Conservation (phyloP, 2,888 invertebrate species). For the Drosophila peninsularis region DNA sequence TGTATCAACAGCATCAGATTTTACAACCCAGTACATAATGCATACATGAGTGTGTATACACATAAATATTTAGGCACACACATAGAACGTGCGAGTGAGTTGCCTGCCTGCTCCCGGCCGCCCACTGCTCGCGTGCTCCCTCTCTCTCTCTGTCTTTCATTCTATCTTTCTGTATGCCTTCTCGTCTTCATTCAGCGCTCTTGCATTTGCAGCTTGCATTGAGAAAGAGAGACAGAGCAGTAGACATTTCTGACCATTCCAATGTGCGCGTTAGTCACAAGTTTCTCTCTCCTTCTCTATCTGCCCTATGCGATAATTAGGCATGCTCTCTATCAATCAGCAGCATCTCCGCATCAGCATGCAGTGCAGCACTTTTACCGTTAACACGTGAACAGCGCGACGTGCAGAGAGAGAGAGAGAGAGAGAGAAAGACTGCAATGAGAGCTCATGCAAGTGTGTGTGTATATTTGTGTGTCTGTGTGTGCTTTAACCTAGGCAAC, state of each 20-base stretch:
- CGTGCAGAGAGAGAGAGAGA: constrained; percentile 38
- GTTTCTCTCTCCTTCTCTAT: constrained; percentile 10
- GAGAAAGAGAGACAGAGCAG: background rate
- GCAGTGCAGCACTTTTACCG: constrained; percentile 53
- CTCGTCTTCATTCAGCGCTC: constrained; percentile 41
- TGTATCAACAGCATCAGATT: constrained; percentile 22
- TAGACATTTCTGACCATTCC: constrained; percentile 10
- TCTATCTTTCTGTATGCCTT: background rate
- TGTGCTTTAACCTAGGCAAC: constrained; percentile 26
- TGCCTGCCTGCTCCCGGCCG: background rate
- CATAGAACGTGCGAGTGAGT: constrained; percentile 13
- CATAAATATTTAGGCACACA: background rate
- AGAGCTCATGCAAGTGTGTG: constrained; percentile 18
- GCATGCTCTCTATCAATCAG: constrained; percentile 48
- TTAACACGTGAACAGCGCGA: constrained; percentile 67
- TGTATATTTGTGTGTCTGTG: constrained; percentile 8
- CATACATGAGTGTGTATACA: constrained; percentile 8
- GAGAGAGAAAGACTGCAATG: constrained; percentile 4
- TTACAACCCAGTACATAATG: constrained; percentile 39
- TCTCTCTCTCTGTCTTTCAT: constrained; percentile 1
- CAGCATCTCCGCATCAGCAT: constrained; percentile 33
- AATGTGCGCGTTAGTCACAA: constrained; percentile 30
- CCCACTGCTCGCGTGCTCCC: background rate
- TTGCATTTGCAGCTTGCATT: constrained; percentile 13
- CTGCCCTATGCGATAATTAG: constrained; percentile 35